Conservation (phyloP, 2,113 vertebrate species). For the Paralichthys olivaceus region DNA sequence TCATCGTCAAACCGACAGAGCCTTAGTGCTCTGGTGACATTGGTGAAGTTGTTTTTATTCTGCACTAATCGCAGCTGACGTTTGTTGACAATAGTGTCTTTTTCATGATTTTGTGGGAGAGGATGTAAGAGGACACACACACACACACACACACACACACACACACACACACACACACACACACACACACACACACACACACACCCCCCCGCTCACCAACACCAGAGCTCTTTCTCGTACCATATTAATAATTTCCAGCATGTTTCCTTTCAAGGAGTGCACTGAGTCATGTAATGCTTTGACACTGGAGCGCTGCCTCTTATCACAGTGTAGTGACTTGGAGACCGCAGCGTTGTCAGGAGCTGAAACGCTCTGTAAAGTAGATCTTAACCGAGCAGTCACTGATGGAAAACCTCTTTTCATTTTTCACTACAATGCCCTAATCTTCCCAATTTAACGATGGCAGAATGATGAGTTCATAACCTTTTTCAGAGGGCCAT, state of each 20-base stretch:
- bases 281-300: constrained; percentile 56
- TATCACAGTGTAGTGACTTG: constrained; percentile 29
- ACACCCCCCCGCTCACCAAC: not conserved
- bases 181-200: not conserved
- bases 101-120: not conserved
- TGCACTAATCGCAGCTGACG: not conserved
- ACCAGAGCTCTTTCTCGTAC: constrained; percentile 14
- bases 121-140: not conserved
- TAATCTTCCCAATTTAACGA: constrained; percentile 28
- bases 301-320: constrained; percentile 46
- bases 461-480: constrained; percentile 18
- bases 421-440: constrained; percentile 31
- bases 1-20: constrained; percentile 14
- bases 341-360: constrained; percentile 27
- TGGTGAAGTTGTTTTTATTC: constrained; percentile 30
- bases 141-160: not conserved
- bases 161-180: not conserved
- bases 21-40: not conserved
- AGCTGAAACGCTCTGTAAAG: constrained; percentile 30
- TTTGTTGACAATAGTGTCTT: not conserved
- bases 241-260: constrained; percentile 56
- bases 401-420: constrained; percentile 42
- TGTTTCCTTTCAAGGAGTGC: constrained; percentile 59
- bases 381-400: constrained; percentile 35
- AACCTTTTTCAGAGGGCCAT: not conserved